Conservation (phyloP, 2,113 vertebrate genomes). For the Pleuronectes platessa region DNA sequence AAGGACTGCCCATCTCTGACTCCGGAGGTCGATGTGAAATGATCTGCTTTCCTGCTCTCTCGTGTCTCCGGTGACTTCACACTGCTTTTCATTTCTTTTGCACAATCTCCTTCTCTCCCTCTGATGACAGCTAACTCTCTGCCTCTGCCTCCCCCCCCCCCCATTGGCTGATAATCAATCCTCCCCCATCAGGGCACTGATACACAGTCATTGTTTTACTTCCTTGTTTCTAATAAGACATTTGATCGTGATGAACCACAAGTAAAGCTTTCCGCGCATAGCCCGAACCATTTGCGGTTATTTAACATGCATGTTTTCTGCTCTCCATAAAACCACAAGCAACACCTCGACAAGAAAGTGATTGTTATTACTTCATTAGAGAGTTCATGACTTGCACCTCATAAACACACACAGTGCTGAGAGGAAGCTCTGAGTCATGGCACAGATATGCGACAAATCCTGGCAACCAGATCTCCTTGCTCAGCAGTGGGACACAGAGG, state of each 20-base stretch:
- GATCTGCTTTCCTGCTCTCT: constrained; percentile 57
- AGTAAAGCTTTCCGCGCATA: constrained; percentile 19
- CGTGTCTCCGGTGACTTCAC: constrained; percentile 45
- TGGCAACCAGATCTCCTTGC: constrained; percentile 32
- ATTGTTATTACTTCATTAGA: constrained; percentile 81
- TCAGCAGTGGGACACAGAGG: constrained; percentile 22
- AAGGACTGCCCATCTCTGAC: constrained; percentile 86
- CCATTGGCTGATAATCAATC: constrained; percentile 35
- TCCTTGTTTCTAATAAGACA: constrained; percentile 40
- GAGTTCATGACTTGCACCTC: constrained; percentile 80
- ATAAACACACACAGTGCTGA: constrained; percentile 78
- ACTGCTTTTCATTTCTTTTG: constrained; percentile 25
- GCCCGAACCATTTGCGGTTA: constrained; percentile 38
- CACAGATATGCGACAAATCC: constrained; percentile 68
- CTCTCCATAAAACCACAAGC: constrained; percentile 69
- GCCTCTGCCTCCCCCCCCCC: constrained; percentile 20
- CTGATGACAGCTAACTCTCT: constrained; percentile 19
- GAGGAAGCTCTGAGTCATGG: constrained; percentile 78
- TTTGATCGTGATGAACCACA: constrained; percentile 34
- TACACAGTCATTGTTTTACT: constrained; percentile 12
- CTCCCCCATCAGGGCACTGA: not conserved
- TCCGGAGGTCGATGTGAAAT: constrained; percentile 68
- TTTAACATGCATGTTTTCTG: constrained; percentile 51
- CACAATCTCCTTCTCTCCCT: constrained; percentile 5
- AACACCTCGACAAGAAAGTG: constrained; percentile 79